phyloP scores from a whole-genome alignment of 2,113 vertebrate species.

The Bucco capensis region DNA sequence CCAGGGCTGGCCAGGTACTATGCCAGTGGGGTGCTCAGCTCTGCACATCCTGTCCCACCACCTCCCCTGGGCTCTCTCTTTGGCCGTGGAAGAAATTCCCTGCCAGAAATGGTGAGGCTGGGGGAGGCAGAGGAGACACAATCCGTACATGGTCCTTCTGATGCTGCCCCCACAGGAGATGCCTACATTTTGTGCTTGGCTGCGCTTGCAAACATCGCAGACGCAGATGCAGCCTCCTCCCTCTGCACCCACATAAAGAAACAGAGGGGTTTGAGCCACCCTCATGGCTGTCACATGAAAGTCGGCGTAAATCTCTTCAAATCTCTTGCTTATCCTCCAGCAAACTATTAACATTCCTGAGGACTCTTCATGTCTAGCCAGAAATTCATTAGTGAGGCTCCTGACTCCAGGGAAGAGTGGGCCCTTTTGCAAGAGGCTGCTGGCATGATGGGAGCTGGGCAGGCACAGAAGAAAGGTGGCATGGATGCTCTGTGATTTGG shows the following conservation, averaged over 20 bases:
- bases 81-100: background rate
- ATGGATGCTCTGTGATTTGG: background rate
- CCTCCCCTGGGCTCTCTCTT: background rate
- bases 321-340: conserved; percentile 62
- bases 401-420: background rate
- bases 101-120: background rate
- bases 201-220: background rate
- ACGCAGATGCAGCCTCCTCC: background rate
- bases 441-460: background rate
- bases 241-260: background rate
- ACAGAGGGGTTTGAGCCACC: conserved; percentile 24
- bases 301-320: conserved; percentile 53
- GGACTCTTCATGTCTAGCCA: conserved; percentile 62
- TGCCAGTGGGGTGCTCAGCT: background rate
- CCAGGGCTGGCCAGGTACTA: fast-evolving
- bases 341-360: conserved; percentile 69
- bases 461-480: background rate
- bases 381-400: conserved; percentile 57
- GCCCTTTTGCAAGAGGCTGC: conserved; percentile 18
- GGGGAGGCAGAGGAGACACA: background rate
- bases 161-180: background rate
- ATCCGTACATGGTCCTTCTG: fast-evolving
- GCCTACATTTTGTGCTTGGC: background rate
- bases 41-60: background rate
- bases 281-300: conserved; percentile 46